phyloP scores from a whole-genome alignment of 2,797 vertebrate species.

The Rousettus madagascariensis region DNA sequence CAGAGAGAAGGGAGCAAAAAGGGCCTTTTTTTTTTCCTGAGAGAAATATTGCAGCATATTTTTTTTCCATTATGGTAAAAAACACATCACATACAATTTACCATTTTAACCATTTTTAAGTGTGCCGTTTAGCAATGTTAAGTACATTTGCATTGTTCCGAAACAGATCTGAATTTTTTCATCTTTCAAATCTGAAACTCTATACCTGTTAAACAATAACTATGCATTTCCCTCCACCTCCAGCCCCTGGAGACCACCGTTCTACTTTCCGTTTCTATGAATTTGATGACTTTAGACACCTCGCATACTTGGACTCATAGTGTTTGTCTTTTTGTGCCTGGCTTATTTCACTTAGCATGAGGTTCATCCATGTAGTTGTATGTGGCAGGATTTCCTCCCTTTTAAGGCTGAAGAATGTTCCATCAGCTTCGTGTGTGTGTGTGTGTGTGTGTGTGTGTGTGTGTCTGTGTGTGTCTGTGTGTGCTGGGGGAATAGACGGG shows the following conservation, averaged over 20 bases:
- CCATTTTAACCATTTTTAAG: background rate
- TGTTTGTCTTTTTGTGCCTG: background rate
- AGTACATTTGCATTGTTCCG: background rate
- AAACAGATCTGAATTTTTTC: background rate
- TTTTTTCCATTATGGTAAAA: background rate
- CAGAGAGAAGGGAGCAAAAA: background rate
- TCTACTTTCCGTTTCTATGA: background rate
- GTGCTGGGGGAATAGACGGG: accelerated
- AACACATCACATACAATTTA: too few relatives aligned
- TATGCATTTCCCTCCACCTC: background rate
- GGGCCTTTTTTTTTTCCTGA: background rate
- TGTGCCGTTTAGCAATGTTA: background rate
- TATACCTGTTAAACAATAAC: too few relatives aligned
- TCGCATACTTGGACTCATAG: accelerated
- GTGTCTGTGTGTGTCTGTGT: background rate
- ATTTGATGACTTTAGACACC: background rate
- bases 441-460: background rate
- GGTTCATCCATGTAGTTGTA: background rate
- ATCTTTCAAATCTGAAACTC: background rate
- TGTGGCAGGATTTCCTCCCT: background rate
- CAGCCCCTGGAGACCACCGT: background rate
- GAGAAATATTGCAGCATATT: background rate
- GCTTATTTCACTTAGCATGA: background rate
- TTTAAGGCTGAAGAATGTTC: background rate
- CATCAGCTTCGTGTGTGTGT: background rate